Base-by-base conservation (phyloP, 1,140 invertebrate species). In the Nephila pilipes region DNA sequence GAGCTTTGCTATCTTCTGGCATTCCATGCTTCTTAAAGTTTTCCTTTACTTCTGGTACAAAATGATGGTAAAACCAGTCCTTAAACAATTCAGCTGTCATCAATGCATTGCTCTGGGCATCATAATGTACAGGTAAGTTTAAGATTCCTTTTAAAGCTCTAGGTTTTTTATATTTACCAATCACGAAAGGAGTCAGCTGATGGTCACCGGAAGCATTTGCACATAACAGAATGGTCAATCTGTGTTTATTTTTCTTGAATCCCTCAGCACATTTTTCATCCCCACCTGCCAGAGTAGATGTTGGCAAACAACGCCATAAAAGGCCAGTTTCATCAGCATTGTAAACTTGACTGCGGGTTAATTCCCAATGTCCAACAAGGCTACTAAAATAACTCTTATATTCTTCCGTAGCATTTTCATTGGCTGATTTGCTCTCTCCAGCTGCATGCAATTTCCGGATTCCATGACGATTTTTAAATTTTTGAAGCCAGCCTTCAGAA, bases 251-350 rank as follows among this genome's bases (percentile, higher is more conserved):
- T 32, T 63, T 65, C 46, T 87, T 87, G 29, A 87, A 87, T 38
- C 85, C 55, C 32, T 25, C 25, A 29, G 85, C 2, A 29, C 12
- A 16, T 36, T 63, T 87, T 36, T 87, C 85, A 38, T 16, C 58
- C 32, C 57, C 85, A 14, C 29, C 55, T 60, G 85, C n/a, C n/a
- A n/a, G 54, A 58, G 63, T 10, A 63, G 22, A 29, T 46, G 55
- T 87, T 60, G n/a, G 58, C n/a, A 87, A 58, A 57, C 46, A 55
- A 55, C 25, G n/a, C 46, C 46, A 87, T 12, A 57, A 29, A n/a
- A 87, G 36, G 36, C 85, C 85, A 0, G 85, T 87, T 58, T 87
- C 85, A 58, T 87, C 85, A 60, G 57, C 85, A 60, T 87, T 87
- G 36, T 87, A 83, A 38, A 83, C 8, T 83, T 83, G 65, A 75